These are phyloP conservation scores for Drosophila flavopinicola DNA, from an alignment of 2,888 invertebrate genomes.

Conservation along the genomic window DNA sequence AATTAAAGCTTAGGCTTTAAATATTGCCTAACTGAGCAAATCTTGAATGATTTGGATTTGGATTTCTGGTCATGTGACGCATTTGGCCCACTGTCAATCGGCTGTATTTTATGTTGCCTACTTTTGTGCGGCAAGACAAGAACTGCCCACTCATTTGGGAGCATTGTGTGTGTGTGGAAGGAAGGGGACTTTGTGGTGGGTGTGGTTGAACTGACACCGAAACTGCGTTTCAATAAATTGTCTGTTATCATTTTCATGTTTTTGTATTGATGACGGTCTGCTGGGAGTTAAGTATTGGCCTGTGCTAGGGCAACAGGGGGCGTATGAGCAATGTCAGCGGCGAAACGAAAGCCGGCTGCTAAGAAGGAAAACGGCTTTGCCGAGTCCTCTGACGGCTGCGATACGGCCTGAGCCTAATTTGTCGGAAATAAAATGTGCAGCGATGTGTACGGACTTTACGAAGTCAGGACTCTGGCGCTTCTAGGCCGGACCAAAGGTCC, in stretches of 20 bases:
- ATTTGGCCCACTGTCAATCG: slow-evolving; percentile 28
- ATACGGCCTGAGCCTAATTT: slow-evolving; percentile 64
- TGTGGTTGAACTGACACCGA: slow-evolving; percentile 34
- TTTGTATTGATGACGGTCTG: slow-evolving; percentile 69
- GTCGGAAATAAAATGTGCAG: slow-evolving; percentile 79
- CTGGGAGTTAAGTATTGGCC: slow-evolving; percentile 23
- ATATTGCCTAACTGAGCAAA: too few species aligned
- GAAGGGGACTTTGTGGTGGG: slow-evolving; percentile 8
- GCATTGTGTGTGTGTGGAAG: slow-evolving; percentile 4
- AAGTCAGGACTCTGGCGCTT: slow-evolving; percentile 53
- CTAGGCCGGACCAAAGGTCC: slow-evolving; percentile 7
- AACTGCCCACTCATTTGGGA: slow-evolving; percentile 32
- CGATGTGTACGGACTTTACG: slow-evolving; percentile 67
- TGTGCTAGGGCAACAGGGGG: slow-evolving; percentile 15
- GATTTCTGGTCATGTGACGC: too few species aligned
- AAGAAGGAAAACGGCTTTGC: slow-evolving; percentile 42
- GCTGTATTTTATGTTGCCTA: slow-evolving; percentile 30
- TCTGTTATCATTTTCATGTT: slow-evolving; percentile 79
- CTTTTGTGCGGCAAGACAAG: slow-evolving; percentile 28
- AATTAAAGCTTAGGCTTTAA: too few species aligned
- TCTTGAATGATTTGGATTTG: too few species aligned
- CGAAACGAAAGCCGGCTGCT: slow-evolving; percentile 54
- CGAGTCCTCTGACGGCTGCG: slow-evolving; percentile 2
- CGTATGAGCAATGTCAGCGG: slow-evolving; percentile 62
- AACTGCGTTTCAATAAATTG: slow-evolving; percentile 73